Conservation (phyloP, 2,888 invertebrate genomes). For the Apomyelois bistriatella region DNA sequence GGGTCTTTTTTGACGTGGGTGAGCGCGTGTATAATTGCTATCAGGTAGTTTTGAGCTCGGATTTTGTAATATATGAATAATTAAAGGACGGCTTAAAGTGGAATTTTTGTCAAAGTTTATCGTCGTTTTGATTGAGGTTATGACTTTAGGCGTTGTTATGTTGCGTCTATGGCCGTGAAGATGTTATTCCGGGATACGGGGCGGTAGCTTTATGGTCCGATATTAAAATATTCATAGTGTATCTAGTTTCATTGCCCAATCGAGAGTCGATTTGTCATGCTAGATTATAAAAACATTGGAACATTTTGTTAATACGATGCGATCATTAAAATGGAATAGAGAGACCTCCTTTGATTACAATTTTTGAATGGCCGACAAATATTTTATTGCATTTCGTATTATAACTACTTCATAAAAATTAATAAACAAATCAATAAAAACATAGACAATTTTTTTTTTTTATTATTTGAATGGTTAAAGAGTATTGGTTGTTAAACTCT, state of each 20-base stretch:
- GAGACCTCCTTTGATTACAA: constrained; percentile 57
- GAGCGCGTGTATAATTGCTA: constrained; percentile 77
- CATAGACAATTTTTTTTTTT: background rate
- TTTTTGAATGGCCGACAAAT: constrained; percentile 33
- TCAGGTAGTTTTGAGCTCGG: constrained; percentile 71
- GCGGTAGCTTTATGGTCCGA: constrained; percentile 71
- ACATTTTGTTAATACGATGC: constrained; percentile 50
- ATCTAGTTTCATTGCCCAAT: constrained; percentile 49
- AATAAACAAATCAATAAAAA: background rate
- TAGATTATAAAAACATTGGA: constrained; percentile 66
- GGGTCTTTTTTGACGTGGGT: constrained; percentile 73
- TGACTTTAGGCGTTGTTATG: constrained; percentile 41
- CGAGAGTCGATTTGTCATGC: constrained; percentile 67
- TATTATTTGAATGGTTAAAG: background rate
- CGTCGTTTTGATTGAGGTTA: constrained; percentile 78
- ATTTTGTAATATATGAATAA: constrained; percentile 77
- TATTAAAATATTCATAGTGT: constrained; percentile 47
- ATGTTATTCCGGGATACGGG: constrained; percentile 42
- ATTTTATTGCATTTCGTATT: constrained; percentile 15
- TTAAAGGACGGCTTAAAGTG: constrained; percentile 76
- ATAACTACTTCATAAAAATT: background rate
- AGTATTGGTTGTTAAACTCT: background rate
- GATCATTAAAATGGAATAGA: constrained; percentile 55
- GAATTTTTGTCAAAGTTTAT: constrained; percentile 80
- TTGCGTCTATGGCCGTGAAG: constrained; percentile 48